Evolutionary conservation across 2,888 invertebrate genomes (phyloP).

Genomic region (Chesias legatella): DNA sequence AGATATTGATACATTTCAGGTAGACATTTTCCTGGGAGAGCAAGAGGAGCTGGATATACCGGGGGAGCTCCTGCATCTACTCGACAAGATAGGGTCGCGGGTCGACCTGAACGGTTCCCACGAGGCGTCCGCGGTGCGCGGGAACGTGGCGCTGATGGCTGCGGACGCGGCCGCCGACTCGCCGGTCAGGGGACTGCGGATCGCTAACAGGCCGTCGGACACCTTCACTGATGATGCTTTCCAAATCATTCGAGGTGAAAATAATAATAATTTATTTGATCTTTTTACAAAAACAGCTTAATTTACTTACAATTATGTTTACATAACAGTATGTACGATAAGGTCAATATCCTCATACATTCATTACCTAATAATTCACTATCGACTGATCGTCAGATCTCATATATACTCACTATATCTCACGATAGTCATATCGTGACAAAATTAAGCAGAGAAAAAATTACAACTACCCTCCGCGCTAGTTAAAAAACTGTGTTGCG

Average conservation of each 20-base stretch:
- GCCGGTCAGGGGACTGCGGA: slow-evolving; percentile 57
- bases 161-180: slow-evolving; percentile 48
- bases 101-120: slow-evolving; percentile 49
- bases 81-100: slow-evolving; percentile 55
- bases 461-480: too few relatives aligned
- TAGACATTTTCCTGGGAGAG: slow-evolving; percentile 50
- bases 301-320: too few relatives aligned
- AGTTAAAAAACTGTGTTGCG: too few relatives aligned
- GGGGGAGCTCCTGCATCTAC: slow-evolving; percentile 49
- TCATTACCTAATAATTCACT: too few relatives aligned
- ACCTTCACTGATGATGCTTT: slow-evolving; percentile 51
- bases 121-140: slow-evolving; percentile 40
- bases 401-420: too few relatives aligned
- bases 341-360: too few relatives aligned
- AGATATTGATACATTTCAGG: slow-evolving; percentile 38
- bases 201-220: slow-evolving; percentile 44
- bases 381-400: too few relatives aligned
- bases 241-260: slow-evolving; percentile 52
- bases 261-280: too few relatives aligned
- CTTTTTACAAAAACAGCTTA: too few relatives aligned
- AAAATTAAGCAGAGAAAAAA: too few relatives aligned
- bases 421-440: too few relatives aligned
- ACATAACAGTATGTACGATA: too few relatives aligned
- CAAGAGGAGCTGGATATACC: slow-evolving; percentile 52
- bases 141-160: slow-evolving; percentile 60